Percentiles rank a stretch among this genome's conserved stretches.
Evolutionary conservation across 2,113 vertebrate genomes (phyloP).

Genomic region (Hemiprocne comata): DNA sequence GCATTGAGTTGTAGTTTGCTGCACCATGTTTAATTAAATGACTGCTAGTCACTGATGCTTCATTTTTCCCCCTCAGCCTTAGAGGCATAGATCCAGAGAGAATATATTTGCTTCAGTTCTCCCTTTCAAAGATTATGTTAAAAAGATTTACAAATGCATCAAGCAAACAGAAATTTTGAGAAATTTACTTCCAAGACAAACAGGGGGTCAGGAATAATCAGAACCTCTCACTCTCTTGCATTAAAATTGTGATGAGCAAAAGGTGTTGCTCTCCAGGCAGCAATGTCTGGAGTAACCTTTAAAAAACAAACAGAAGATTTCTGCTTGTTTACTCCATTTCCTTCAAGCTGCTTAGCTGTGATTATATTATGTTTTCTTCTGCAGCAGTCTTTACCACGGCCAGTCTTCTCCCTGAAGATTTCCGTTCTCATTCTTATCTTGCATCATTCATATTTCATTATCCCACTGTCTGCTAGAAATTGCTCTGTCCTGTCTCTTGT

Average conservation of each 20-base stretch:
- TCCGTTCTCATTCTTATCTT: background rate
- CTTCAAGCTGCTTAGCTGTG: background rate
- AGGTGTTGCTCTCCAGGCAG: background rate
- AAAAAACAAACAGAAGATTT: background rate
- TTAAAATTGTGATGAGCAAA: background rate
- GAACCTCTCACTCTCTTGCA: background rate
- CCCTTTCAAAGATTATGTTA: background rate
- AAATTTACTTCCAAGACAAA: slow-evolving; percentile 1
- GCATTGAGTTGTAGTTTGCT: background rate
- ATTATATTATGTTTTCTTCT: background rate
- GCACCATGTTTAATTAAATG: background rate
- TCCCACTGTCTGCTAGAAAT: background rate
- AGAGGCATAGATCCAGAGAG: background rate
- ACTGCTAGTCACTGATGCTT: background rate
- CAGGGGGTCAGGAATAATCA: background rate
- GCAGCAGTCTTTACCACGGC: background rate
- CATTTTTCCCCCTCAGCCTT: background rate
- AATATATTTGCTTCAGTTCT: background rate
- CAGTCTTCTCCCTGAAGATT: background rate
- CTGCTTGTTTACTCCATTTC: background rate
- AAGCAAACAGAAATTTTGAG: background rate
- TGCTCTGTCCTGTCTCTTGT: background rate
- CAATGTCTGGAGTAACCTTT: background rate
- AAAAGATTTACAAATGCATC: background rate
- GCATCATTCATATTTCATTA: background rate